A percentile compares a stretch with the other conserved stretches of the same genome.
These are phyloP conservation scores for Orgyia antiqua DNA, from an alignment of 2,888 invertebrate species.

Conservation along the genomic window DNA sequence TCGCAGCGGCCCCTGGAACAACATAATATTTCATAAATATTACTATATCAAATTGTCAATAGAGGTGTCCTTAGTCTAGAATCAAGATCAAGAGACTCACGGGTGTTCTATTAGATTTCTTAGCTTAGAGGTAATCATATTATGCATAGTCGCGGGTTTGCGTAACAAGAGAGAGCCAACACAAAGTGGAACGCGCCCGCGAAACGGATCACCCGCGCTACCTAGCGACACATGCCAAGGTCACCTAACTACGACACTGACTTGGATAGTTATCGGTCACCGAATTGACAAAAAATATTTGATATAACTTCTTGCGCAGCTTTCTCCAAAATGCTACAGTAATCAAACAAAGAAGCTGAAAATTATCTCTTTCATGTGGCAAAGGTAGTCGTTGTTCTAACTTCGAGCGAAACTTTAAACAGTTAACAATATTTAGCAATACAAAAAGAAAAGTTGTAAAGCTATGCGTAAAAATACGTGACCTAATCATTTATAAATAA, in stretches of 20 bases:
- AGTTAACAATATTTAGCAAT: too few species aligned
- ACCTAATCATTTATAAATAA: too few species aligned
- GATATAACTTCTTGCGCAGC: neutral
- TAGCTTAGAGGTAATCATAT: conserved; percentile 69
- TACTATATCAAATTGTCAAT: too few species aligned
- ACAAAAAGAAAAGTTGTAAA: too few species aligned
- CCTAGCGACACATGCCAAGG: conserved; percentile 56
- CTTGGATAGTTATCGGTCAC: conserved; percentile 21
- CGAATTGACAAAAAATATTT: conserved; percentile 13
- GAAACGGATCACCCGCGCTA: conserved; percentile 52
- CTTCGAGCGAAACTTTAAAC: too few species aligned
- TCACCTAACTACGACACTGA: conserved; percentile 30
- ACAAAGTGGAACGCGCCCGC: conserved; percentile 69
- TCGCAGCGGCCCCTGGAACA: conserved; percentile 72
- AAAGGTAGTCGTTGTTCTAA: too few species aligned
- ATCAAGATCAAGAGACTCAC: too few species aligned
- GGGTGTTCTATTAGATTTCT: conserved; percentile 5
- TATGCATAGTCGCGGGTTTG: conserved; percentile 74
- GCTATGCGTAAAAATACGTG: too few species aligned
- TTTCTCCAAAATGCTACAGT: too few species aligned
- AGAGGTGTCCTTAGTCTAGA: too few species aligned
- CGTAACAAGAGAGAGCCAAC: conserved; percentile 75
- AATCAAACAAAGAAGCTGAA: too few species aligned
- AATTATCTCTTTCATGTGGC: too few species aligned
- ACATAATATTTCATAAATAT: neutral